phyloP scores from a whole-genome alignment of 2,888 invertebrate species.

The Spilosoma lubricipeda region DNA sequence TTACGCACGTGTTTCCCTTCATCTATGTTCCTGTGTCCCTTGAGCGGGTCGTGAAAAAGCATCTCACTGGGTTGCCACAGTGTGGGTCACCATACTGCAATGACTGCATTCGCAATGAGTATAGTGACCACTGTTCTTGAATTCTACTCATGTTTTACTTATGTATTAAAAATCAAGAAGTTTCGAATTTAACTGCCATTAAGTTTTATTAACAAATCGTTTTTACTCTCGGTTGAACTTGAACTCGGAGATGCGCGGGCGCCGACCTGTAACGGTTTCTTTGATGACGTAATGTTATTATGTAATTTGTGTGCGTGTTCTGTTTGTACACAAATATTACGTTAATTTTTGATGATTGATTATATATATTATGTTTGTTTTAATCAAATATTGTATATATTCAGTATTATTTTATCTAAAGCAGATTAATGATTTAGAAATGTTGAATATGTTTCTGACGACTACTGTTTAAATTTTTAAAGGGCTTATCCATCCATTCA shows the following conservation, averaged over 20 bases:
- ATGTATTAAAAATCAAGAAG: not conserved
- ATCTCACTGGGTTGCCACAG: too few species aligned
- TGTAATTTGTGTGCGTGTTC: slow-evolving; percentile 15
- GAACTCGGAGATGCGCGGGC: slow-evolving; percentile 50
- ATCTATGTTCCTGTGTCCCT: too few species aligned
- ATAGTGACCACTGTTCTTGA: too few species aligned
- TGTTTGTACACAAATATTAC: slow-evolving; percentile 1
- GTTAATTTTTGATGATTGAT: not conserved
- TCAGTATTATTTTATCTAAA: not conserved
- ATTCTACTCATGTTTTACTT: too few species aligned
- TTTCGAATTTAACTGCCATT: not conserved
- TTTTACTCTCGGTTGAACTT: slow-evolving; percentile 58
- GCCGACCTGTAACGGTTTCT: slow-evolving; percentile 28
- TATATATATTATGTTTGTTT: not conserved
- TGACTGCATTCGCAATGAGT: too few species aligned
- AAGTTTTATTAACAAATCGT: slow-evolving; percentile 21
- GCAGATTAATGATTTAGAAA: too few species aligned
- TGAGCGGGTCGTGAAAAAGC: too few species aligned
- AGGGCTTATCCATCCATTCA: too few species aligned
- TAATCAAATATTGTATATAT: not conserved
- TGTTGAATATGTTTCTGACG: too few species aligned
- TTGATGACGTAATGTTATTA: slow-evolving; percentile 25
- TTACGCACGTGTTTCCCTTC: too few species aligned
- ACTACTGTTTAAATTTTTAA: too few species aligned
- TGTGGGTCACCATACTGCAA: too few species aligned